These are phyloP conservation scores for Antigone vipio DNA, from an alignment of 2,113 vertebrate genomes.

Conservation along the genomic window DNA sequence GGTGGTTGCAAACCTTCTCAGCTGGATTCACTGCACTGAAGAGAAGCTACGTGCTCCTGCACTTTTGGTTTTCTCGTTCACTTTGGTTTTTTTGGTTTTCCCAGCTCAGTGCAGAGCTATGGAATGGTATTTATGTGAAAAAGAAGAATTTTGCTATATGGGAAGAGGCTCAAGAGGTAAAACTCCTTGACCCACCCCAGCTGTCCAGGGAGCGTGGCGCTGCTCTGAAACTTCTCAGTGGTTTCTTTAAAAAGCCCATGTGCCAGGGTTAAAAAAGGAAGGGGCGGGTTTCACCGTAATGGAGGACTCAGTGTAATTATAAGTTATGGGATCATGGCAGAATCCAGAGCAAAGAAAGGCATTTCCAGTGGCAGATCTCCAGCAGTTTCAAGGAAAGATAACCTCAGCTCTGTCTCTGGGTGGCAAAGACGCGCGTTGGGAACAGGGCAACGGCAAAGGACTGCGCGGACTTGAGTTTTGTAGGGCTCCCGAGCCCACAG, in stretches of 20 bases:
- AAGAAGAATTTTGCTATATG: background rate
- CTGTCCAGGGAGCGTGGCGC: background rate
- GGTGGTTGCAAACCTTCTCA: background rate
- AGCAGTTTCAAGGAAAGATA: background rate
- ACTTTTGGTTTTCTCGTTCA: background rate
- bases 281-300: background rate
- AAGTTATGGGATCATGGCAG: background rate
- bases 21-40: background rate
- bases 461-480: background rate
- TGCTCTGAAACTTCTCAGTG: background rate
- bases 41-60: background rate
- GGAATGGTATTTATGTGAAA: background rate
- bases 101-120: background rate
- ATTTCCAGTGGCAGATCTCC: constrained; percentile 8
- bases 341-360: constrained; percentile 10
- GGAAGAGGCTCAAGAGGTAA: background rate
- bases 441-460: background rate
- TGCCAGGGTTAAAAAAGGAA: background rate
- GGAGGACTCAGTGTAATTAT: background rate
- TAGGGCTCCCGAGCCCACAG: background rate
- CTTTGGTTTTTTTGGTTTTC: rapidly evolving
- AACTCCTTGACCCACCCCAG: background rate
- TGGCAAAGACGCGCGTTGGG: background rate
- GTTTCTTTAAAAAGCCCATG: background rate
- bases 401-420: background rate